These are phyloP conservation scores for Caenorhabditis doughertyi DNA, from an alignment of 2,888 invertebrate genomes.

Conservation along the genomic window DNA sequence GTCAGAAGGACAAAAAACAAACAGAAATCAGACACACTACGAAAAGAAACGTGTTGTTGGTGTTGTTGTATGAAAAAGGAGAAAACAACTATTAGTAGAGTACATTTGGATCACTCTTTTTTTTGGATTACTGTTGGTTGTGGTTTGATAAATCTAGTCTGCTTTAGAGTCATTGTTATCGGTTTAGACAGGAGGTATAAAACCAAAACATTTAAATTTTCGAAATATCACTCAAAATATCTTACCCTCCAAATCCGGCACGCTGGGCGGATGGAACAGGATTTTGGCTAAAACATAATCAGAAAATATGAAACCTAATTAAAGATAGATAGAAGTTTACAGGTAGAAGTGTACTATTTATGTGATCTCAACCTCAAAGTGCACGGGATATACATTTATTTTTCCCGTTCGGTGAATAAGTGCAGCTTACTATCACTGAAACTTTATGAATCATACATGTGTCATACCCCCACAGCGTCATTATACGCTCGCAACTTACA, in stretches of 20 bases:
- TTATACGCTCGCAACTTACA: slow-evolving; percentile 49
- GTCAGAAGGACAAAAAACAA: slow-evolving; percentile 33
- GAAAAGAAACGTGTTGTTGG: slow-evolving; percentile 3
- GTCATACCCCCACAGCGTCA: slow-evolving; percentile 32
- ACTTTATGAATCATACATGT: slow-evolving; percentile 24
- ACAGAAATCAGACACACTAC: slow-evolving; percentile 39
- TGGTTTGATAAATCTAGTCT: slow-evolving; percentile 26
- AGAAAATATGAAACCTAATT: not conserved
- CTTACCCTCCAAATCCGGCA: slow-evolving; percentile 60
- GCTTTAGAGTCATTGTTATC: slow-evolving; percentile 35
- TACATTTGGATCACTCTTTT: slow-evolving; percentile 5
- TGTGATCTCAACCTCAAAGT: slow-evolving; percentile 45
- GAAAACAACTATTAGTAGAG: slow-evolving; percentile 45
- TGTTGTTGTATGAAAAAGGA: slow-evolving; percentile 11
- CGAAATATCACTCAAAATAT: slow-evolving; percentile 32
- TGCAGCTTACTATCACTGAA: slow-evolving; percentile 52
- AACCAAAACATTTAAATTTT: slow-evolving; percentile 22
- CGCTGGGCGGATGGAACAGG: slow-evolving; percentile 57
- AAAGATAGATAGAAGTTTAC: slow-evolving; percentile 29
- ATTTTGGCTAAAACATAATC: slow-evolving; percentile 46
- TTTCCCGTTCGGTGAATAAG: slow-evolving; percentile 18
- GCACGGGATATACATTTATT: not conserved
- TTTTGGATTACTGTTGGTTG: slow-evolving; percentile 29
- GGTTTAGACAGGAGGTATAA: slow-evolving; percentile 44
- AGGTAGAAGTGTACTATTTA: slow-evolving; percentile 15